Percentiles rank a stretch among this genome's conserved stretches.
phyloP scores from a whole-genome alignment of 92 coral and sea anemone genomes.

The Porites divaricata region DNA sequence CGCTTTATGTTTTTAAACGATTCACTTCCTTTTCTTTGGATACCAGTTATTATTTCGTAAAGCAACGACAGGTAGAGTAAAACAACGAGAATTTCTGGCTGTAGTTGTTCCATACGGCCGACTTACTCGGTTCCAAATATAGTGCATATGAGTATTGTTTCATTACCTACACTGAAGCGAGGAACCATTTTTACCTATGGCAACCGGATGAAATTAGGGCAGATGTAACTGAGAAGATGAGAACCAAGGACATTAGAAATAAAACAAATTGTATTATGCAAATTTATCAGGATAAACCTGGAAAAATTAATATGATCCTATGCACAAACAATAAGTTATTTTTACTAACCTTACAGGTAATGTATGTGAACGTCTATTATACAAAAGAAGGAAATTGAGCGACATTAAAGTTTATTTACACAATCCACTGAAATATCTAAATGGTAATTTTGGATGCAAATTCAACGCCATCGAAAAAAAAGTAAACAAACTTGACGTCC shows the following conservation, averaged over 20 bases:
- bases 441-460: no score
- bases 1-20: slow-evolving; percentile 21
- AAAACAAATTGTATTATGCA: slow-evolving; percentile 7
- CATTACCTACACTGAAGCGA: background rate
- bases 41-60: slow-evolving; percentile 61
- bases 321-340: no score
- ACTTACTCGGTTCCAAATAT: background rate
- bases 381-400: no score
- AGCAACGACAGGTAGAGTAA: slow-evolving; percentile 65
- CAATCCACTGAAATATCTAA: no score
- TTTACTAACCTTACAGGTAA: no score
- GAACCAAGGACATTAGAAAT: slow-evolving; percentile 11
- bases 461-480: no score
- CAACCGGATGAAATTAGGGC: slow-evolving; percentile 5
- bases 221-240: background rate
- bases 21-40: slow-evolving; percentile 43
- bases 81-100: slow-evolving; percentile 62
- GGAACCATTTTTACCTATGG: background rate
- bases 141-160: background rate
- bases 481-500: no score
- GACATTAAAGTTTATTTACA: no score
- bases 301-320: no score
- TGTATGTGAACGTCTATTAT: no score
- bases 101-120: slow-evolving; percentile 58
- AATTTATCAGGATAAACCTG: background rate